These are phyloP conservation scores for Elysia crispata DNA, from an alignment of 2,888 invertebrate species.

Conservation along the genomic window DNA sequence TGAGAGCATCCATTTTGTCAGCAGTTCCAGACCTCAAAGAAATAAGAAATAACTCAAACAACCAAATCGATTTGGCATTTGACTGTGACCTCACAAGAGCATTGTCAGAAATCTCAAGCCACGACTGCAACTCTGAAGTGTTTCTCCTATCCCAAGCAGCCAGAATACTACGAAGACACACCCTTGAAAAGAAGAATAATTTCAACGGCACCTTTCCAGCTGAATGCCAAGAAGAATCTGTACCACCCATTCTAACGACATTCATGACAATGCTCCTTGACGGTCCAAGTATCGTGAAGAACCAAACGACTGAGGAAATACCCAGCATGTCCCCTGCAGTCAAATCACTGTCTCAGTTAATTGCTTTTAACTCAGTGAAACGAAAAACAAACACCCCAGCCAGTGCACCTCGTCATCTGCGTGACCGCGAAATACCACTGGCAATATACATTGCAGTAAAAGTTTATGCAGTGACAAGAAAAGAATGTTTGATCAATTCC, in stretches of 20 bases:
- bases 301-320: background rate
- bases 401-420: background rate
- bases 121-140: background rate
- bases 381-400: background rate
- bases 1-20: no score
- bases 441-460: background rate
- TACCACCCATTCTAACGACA: background rate
- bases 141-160: background rate
- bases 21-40: background rate
- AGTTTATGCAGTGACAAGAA: background rate
- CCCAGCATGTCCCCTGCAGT: background rate
- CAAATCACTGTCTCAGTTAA: background rate
- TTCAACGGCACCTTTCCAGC: background rate
- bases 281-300: background rate
- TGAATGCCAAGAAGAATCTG: background rate
- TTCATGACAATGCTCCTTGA: background rate
- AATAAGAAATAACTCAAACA: background rate
- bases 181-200: background rate
- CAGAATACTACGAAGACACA: background rate
- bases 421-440: background rate
- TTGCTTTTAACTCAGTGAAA: background rate
- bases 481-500: background rate
- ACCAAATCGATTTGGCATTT: constrained; percentile 1
- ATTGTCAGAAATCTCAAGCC: background rate
- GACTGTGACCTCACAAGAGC: constrained; percentile 1